Evolutionary conservation across 2,113 vertebrate genomes (phyloP).

Genomic region (Mus pahari): DNA sequence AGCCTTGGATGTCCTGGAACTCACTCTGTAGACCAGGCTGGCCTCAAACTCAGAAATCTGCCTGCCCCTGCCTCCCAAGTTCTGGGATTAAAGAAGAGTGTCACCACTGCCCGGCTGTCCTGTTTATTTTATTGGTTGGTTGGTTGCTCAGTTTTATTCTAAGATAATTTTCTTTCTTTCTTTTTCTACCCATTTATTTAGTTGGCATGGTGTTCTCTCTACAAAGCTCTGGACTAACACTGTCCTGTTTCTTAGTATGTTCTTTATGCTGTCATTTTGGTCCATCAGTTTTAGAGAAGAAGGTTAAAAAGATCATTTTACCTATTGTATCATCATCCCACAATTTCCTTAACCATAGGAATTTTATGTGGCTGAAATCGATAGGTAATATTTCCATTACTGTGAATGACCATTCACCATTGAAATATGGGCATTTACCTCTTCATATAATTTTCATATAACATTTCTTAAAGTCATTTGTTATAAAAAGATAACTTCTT

Average conservation of each 20-base stretch:
- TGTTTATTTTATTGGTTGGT: no score
- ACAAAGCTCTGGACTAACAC: background rate
- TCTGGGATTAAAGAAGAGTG: no score
- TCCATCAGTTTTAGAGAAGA: background rate
- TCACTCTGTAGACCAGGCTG: no score
- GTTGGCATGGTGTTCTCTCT: no score
- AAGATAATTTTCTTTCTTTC: no score
- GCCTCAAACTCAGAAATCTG: no score
- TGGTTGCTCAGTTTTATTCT: no score
- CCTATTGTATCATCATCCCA: background rate
- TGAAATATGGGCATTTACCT: background rate
- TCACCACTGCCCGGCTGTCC: no score
- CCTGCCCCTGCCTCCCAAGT: no score
- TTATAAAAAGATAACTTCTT: background rate
- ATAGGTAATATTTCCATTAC: background rate
- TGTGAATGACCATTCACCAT: background rate
- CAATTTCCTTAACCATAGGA: background rate
- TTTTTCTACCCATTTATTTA: no score
- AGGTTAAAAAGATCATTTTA: background rate
- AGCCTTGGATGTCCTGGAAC: no score
- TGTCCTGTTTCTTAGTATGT: background rate
- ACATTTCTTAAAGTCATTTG: background rate
- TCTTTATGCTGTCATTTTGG: background rate
- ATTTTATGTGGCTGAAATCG: conserved; percentile 38
- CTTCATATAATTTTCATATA: background rate